Conservation (phyloP, 2,113 vertebrate genomes). For the Capreolus pygargus region DNA sequence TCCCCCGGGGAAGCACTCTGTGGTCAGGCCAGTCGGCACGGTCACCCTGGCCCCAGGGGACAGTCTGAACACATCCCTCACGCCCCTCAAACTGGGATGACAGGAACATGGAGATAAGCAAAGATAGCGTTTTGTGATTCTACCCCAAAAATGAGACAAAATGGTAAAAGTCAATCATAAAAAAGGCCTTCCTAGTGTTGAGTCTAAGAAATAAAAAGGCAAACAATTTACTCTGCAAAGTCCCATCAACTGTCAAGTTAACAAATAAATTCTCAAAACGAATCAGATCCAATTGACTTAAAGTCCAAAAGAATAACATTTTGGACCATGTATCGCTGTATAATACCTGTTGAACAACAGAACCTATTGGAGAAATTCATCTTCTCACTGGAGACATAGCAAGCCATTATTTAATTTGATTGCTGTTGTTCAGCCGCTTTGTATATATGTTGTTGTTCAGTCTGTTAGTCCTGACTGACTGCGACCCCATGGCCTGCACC, state of each 20-base stretch:
- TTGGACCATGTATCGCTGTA: not conserved
- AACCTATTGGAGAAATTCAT: not conserved
- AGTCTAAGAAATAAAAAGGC: not conserved
- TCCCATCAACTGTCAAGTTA: not conserved
- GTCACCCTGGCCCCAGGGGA: not conserved
- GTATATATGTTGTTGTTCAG: not conserved
- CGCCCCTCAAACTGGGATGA: rapidly evolving
- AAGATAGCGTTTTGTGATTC: not conserved
- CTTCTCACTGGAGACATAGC: not conserved
- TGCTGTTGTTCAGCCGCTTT: not conserved
- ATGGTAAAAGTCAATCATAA: not conserved
- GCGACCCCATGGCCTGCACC: not conserved
- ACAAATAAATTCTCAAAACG: not conserved
- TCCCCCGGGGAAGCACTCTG: not conserved
- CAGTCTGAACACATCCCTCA: not conserved
- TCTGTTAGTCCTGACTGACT: not conserved
- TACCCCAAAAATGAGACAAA: not conserved
- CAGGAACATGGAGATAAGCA: not conserved
- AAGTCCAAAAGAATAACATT: not conserved
- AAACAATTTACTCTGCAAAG: not conserved
- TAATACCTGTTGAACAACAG: not conserved
- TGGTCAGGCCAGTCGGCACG: rapidly evolving
- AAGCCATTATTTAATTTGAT: not conserved
- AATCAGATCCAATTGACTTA: not conserved
- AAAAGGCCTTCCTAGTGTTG: not conserved